phyloP scores from a whole-genome alignment of 2,113 vertebrate species.

The Salvelinus alpinus region DNA sequence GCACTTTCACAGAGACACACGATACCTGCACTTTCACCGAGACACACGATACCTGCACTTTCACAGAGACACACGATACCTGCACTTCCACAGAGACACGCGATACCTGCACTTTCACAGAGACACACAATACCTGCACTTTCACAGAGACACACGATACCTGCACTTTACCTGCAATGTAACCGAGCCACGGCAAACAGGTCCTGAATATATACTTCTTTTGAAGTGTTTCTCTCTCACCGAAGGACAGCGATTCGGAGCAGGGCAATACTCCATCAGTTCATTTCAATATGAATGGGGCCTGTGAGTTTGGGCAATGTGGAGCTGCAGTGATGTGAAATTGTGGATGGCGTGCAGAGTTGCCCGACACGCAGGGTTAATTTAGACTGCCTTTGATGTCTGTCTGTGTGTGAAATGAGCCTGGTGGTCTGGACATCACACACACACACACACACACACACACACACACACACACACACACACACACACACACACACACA shows the following conservation, averaged over 20 bases:
- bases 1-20: too few species aligned
- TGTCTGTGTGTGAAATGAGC: conserved; percentile 75
- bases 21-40: too few species aligned
- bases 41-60: too few species aligned
- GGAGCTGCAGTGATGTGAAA: conserved; percentile 69
- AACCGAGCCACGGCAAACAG: conserved; percentile 44
- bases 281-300: conserved; percentile 78
- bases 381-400: conserved; percentile 75
- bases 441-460: conserved; percentile 8
- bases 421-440: conserved; percentile 65
- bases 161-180: conserved; percentile 37
- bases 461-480: conserved; percentile 4
- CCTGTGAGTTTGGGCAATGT: conserved; percentile 55
- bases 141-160: conserved; percentile 52
- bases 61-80: too few species aligned
- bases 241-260: conserved; percentile 55
- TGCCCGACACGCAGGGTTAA: conserved; percentile 72
- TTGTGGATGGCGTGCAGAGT: conserved; percentile 66
- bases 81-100: too few species aligned
- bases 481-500: background rate
- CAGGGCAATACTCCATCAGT: conserved; percentile 62
- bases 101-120: too few species aligned
- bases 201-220: conserved; percentile 44
- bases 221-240: conserved; percentile 74
- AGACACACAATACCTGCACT: conserved; percentile 29